Base-by-base conservation (phyloP, 2,113 vertebrate genomes). In the Psittacus erithacus region DNA sequence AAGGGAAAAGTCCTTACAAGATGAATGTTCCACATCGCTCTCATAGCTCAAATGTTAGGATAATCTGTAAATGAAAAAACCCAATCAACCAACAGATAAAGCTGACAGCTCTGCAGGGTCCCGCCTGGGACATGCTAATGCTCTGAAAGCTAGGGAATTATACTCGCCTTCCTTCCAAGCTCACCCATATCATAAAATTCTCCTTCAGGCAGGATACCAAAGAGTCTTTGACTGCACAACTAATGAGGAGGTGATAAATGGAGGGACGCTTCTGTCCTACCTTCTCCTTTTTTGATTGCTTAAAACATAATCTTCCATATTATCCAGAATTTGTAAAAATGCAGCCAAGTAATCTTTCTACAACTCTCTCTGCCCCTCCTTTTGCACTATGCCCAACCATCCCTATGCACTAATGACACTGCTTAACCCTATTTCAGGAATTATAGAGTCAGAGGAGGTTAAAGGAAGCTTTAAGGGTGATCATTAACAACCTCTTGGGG, bases 1-100 rank as follows among this genome's bases (percentile, higher is more conserved):
- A 94, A 91, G 88, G 77, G 81, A 83, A 81, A 94, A 80, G 28
- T 87, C 81, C 53, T 86, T 24, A n/a, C 25, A 82, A 91, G 73
- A 82, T 52, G 53, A 43, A 82, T 53, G 2, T 92, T 82, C 57
- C 28, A 62, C 78, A 84, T 44, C 2, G 1, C 11, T 64, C 55
- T 52, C 8, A 2, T 25, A 76, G 77, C 50, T 91, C 47, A 91
- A 64, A 81, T 57, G 11, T 88, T 83, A 7, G 3, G 35, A 75
- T 53, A 68, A 75, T 35, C 52, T 65, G 52, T 23, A 93, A 89
- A 87, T 28, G 7, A n/a, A 69, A 87, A 14, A 41, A 2, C 0
- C 4, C 25, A 47, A 64, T 3, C 6, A 69, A 64, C 3, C 5
- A 69, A 57, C 29, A 62, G 83, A 70, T 29, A 67, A 67, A 84